Percentiles rank a stretch among this genome's conserved stretches.
phyloP scores from a whole-genome alignment of 2,888 invertebrate species.

The Pseudoips prasinana region DNA sequence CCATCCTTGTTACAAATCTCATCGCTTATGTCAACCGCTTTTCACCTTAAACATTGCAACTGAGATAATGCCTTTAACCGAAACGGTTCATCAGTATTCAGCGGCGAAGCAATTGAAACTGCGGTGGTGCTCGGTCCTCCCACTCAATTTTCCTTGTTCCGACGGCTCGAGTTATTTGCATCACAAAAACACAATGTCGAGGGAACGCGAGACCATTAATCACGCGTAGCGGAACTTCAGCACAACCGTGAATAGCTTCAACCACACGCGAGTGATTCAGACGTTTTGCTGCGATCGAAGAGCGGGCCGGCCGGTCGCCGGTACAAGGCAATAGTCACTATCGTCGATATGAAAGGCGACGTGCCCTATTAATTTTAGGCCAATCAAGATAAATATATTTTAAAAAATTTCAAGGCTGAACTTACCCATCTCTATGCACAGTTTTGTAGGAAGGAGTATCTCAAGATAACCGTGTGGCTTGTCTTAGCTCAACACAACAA shows the following conservation, averaged over 20 bases:
- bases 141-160: constrained; percentile 80
- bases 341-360: no score
- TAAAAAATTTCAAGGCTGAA: no score
- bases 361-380: no score
- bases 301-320: constrained; percentile 26
- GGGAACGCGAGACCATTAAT: constrained; percentile 78
- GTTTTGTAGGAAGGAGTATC: no score
- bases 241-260: constrained; percentile 70
- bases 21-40: constrained; percentile 43
- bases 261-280: constrained; percentile 75
- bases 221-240: constrained; percentile 72
- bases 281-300: constrained; percentile 62
- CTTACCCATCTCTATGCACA: no score
- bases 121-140: constrained; percentile 73
- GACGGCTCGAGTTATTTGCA: constrained; percentile 80
- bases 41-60: constrained; percentile 54
- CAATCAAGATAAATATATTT: no score
- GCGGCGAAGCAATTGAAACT: constrained; percentile 78
- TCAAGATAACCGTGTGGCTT: no score
- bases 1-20: no score
- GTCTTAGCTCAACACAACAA: no score
- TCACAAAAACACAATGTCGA: constrained; percentile 81
- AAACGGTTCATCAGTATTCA: constrained; percentile 79
- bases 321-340: constrained; percentile 13
- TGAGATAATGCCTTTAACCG: constrained; percentile 64